Percentiles rank a stretch among this genome's conserved stretches.
These are phyloP conservation scores for Phalacrocorax pelagicus DNA, from an alignment of 2,113 vertebrate species.

Conservation along the genomic window DNA sequence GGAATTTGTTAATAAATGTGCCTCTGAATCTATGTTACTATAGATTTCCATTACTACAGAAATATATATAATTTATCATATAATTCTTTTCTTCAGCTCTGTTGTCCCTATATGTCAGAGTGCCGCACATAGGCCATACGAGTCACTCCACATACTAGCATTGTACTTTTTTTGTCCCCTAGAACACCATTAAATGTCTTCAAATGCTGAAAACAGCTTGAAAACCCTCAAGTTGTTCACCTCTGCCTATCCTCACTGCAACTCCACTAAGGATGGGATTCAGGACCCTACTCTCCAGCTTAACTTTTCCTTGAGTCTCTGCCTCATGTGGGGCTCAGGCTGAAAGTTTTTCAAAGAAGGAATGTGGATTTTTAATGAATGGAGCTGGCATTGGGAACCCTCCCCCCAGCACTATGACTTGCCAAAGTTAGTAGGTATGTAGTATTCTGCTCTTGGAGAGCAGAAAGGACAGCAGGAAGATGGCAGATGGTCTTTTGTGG, in stretches of 20 bases:
- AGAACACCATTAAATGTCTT: not conserved
- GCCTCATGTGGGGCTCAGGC: not conserved
- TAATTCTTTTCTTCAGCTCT: not conserved
- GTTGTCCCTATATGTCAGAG: not conserved
- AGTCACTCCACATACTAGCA: not conserved
- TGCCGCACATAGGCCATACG: not conserved
- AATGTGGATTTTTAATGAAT: not conserved
- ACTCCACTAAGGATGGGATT: not conserved
- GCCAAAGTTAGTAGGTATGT: not conserved
- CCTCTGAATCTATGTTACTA: not conserved
- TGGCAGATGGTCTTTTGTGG: not conserved
- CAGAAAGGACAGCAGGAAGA: not conserved
- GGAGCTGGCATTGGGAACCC: not conserved
- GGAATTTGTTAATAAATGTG: not conserved
- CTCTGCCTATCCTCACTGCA: not conserved
- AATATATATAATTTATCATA: not conserved
- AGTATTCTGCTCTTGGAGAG: not conserved
- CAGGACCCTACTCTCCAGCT: not conserved
- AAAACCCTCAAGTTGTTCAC: not conserved
- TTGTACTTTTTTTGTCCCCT: not conserved
- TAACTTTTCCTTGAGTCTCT: not conserved
- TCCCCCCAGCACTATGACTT: not conserved
- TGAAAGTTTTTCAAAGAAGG: not conserved
- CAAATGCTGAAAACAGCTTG: not conserved
- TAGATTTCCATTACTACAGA: not conserved